Percentiles rank a stretch among this genome's conserved stretches.
These are phyloP conservation scores for Rhynchophorus ferrugineus DNA, from an alignment of 1,140 invertebrate genomes.

Conservation along the genomic window DNA sequence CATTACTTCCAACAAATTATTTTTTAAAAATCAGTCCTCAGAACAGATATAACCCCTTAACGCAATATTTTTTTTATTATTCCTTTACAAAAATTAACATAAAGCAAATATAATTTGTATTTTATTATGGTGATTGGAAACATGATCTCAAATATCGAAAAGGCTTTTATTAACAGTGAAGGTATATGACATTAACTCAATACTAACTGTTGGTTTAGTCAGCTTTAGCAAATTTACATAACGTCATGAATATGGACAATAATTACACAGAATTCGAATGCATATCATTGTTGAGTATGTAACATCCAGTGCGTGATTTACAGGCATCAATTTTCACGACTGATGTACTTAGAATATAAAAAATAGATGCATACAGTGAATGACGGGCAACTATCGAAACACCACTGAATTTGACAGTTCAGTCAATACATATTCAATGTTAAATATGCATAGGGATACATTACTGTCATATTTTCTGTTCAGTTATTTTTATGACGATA, in stretches of 20 bases:
- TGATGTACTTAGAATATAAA: background rate
- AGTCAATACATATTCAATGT: background rate
- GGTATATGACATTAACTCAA: conserved; percentile 6
- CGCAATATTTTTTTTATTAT: no score
- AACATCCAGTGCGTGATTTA: conserved; percentile 10
- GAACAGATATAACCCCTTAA: no score
- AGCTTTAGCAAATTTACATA: conserved; percentile 12
- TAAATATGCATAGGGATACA: no score
- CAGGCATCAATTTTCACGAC: conserved; percentile 2
- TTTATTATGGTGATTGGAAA: no score
- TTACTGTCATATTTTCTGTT: no score
- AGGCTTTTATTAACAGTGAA: no score
- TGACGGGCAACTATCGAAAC: background rate
- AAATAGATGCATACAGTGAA: background rate
- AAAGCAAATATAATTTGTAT: no score
- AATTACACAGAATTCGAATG: conserved; percentile 15
- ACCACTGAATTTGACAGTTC: background rate
- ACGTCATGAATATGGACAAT: conserved; percentile 19
- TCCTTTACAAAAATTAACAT: no score
- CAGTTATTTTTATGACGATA: no score
- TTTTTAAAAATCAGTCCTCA: no score
- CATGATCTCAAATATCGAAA: no score
- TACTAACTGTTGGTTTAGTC: conserved; percentile 7
- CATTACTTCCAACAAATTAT: no score
- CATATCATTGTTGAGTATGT: conserved; percentile 15